These are phyloP conservation scores for Heterotilapia buettikoferi DNA, from an alignment of 2,113 vertebrate species.

Conservation along the genomic window DNA sequence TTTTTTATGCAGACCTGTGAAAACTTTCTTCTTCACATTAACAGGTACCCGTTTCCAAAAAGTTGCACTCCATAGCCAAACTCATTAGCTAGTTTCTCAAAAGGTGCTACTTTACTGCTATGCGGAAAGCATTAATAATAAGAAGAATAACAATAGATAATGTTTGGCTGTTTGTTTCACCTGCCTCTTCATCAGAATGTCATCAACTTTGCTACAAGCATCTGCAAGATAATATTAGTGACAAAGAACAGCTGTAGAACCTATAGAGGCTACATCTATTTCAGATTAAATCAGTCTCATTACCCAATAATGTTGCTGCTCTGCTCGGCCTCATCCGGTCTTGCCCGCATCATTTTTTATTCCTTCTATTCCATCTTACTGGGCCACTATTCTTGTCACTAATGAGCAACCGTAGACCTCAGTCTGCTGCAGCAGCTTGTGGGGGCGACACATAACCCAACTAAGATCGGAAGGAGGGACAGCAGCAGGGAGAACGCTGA, in stretches of 20 bases:
- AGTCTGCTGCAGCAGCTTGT: not conserved
- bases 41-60: not conserved
- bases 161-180: not conserved
- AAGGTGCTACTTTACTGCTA: not conserved
- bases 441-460: not conserved
- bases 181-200: not conserved
- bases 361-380: not conserved
- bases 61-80: not conserved
- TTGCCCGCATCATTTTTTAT: not conserved
- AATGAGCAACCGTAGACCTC: slow-evolving; percentile 3
- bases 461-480: not conserved
- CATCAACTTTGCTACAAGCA: not conserved
- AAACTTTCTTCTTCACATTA: not conserved
- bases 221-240: not conserved
- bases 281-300: not conserved
- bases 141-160: not conserved
- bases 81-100: not conserved
- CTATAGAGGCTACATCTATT: not conserved
- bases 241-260: not conserved
- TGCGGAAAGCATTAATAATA: not conserved
- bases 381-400: not conserved
- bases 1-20: not conserved
- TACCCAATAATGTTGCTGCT: not conserved
- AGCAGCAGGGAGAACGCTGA: not conserved
- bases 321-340: not conserved